Percentiles rank a stretch among this genome's conserved stretches.
Conservation (phyloP, 2,888 invertebrate genomes). For the Tridacna gigas region DNA sequence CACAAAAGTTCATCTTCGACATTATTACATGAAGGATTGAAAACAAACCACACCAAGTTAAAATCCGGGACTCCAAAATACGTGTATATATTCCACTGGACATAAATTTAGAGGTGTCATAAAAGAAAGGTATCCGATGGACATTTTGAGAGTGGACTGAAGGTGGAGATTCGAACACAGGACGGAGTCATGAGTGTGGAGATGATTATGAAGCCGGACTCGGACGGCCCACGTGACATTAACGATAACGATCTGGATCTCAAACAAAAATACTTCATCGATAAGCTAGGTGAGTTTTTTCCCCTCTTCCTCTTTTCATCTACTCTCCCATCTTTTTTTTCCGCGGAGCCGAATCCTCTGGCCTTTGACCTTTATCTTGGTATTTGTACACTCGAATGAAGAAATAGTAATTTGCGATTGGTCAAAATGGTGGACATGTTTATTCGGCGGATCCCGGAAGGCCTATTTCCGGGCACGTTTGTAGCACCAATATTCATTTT, state of each 20-base stretch:
- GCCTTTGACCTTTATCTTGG: too few relatives aligned
- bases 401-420: too few relatives aligned
- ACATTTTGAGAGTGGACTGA: too few relatives aligned
- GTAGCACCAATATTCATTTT: background rate
- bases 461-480: too few relatives aligned
- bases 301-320: background rate
- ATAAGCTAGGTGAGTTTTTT: background rate
- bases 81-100: too few relatives aligned
- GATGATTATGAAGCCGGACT: conserved; percentile 20
- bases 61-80: background rate
- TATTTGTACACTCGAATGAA: too few relatives aligned
- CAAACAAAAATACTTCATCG: background rate
- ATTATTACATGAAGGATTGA: too few relatives aligned
- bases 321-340: background rate
- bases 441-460: too few relatives aligned
- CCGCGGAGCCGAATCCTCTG: background rate
- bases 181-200: conserved; percentile 32
- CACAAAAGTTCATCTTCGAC: too few relatives aligned
- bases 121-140: too few relatives aligned
- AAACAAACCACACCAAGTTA: background rate
- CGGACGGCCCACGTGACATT: conserved; percentile 43
- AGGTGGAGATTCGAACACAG: background rate
- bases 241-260: conserved; percentile 45
- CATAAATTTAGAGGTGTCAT: too few relatives aligned
- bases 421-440: too few relatives aligned